These are phyloP conservation scores for Proisotoma minuta DNA, from an alignment of 2,888 invertebrate species.

Conservation along the genomic window DNA sequence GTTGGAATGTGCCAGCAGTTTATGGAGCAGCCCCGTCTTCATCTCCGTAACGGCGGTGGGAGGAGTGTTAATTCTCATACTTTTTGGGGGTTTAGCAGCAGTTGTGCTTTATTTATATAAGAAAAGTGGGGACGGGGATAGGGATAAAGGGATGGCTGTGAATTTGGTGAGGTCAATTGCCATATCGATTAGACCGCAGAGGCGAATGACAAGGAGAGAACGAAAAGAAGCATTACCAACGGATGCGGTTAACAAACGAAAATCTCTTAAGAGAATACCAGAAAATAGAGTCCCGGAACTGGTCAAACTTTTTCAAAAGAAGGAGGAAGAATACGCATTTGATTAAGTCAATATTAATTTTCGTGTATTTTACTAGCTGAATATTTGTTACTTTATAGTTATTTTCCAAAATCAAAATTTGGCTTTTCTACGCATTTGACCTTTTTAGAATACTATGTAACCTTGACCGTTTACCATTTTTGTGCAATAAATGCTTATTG, in stretches of 20 bases:
- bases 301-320: neutral
- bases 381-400: too few species aligned
- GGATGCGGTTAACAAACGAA: neutral
- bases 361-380: too few species aligned
- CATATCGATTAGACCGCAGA: neutral
- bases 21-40: too few species aligned
- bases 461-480: too few species aligned
- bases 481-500: too few species aligned
- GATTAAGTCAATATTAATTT: too few species aligned
- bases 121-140: neutral
- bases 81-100: neutral
- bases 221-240: neutral
- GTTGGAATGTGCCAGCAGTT: neutral
- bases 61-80: neutral
- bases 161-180: neutral
- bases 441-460: too few species aligned
- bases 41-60: neutral
- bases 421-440: too few species aligned
- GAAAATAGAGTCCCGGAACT: neutral
- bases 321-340: too few species aligned
- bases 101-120: neutral
- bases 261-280: neutral
- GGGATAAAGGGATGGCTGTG: neutral
- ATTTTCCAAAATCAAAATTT: too few species aligned
- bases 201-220: neutral